These are phyloP conservation scores for Drosophila leontia DNA, from an alignment of 1,140 invertebrate genomes.

Conservation along the genomic window DNA sequence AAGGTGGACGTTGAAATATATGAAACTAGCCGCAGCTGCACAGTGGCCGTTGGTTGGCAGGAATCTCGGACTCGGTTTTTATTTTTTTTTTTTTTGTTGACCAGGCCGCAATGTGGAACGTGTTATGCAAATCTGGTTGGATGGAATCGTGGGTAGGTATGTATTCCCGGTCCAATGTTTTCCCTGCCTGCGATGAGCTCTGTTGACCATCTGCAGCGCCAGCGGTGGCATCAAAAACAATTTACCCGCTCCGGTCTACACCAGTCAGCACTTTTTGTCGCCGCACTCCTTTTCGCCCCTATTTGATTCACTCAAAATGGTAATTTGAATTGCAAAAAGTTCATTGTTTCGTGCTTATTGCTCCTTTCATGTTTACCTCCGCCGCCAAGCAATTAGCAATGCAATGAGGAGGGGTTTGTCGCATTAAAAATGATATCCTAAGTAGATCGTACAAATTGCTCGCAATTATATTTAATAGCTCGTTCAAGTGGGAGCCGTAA, in stretches of 20 bases:
- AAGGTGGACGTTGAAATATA: constrained; percentile 35
- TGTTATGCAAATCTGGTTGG: constrained; percentile 68
- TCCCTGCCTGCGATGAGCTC: constrained; percentile 31
- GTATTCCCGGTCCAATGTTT: constrained; percentile 28
- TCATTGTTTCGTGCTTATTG: constrained; percentile 65
- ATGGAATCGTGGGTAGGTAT: constrained; percentile 1
- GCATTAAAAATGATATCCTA: constrained; percentile 80
- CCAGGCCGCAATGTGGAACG: constrained; percentile 53
- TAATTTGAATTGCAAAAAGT: constrained; percentile 77
- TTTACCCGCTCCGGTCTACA: constrained; percentile 52
- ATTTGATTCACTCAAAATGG: constrained; percentile 79
- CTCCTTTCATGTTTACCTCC: constrained; percentile 29
- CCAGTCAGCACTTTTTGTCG: constrained; percentile 55
- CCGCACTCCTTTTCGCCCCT: constrained; percentile 32
- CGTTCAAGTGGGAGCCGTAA: constrained; percentile 62
- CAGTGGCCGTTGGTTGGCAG: constrained; percentile 34
- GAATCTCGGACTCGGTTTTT: constrained; percentile 47
- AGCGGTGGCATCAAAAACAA: constrained; percentile 67
- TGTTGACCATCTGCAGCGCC: constrained; percentile 35
- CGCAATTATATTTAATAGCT: constrained; percentile 79
- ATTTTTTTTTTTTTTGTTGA: constrained; percentile 9
- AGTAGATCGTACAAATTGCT: constrained; percentile 80
- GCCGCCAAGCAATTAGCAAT: constrained; percentile 67
- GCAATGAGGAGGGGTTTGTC: constrained; percentile 19
- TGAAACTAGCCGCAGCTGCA: constrained; percentile 57